A percentile compares a stretch with the other conserved stretches of the same genome.
phyloP scores from a whole-genome alignment of 1,140 invertebrate species.

The Lutraria rhynchaena region DNA sequence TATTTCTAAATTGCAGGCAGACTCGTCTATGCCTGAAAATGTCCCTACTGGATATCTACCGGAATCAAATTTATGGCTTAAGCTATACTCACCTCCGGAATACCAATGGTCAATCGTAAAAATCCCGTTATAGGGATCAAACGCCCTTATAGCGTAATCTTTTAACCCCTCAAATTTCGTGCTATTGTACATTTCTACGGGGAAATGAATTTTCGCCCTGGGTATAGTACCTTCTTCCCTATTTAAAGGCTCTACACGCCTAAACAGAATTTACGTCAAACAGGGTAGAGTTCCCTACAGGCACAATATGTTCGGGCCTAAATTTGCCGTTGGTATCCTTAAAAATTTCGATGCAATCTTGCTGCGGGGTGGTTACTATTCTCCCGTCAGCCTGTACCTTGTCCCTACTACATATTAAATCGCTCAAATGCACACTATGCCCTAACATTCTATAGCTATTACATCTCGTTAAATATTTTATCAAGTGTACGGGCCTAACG shows the following conservation, averaged over 20 bases:
- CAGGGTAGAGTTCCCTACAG: background rate
- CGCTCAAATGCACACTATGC: background rate
- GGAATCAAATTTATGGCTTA: background rate
- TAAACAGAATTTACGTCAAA: background rate
- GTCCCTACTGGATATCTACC: background rate
- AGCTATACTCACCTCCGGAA: too few species aligned
- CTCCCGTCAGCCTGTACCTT: slow-evolving; percentile 16
- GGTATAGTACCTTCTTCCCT: background rate
- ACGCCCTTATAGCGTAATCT: too few species aligned
- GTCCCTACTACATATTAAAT: slow-evolving; percentile 23
- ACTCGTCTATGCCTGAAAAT: background rate
- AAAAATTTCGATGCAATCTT: slow-evolving; percentile 13
- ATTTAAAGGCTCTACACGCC: background rate
- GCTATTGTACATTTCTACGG: too few species aligned
- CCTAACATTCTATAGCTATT: background rate
- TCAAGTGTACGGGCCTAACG: background rate
- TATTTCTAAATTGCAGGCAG: background rate
- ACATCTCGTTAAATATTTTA: background rate
- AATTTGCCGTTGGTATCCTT: background rate
- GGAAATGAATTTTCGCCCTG: too few species aligned
- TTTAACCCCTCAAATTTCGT: too few species aligned
- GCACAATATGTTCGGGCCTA: background rate
- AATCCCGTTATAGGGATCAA: too few species aligned
- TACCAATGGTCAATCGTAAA: too few species aligned
- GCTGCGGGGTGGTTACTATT: slow-evolving; percentile 11